Evolutionary conservation across 2,113 vertebrate species (phyloP).

Genomic region (Trogon melanurus): DNA sequence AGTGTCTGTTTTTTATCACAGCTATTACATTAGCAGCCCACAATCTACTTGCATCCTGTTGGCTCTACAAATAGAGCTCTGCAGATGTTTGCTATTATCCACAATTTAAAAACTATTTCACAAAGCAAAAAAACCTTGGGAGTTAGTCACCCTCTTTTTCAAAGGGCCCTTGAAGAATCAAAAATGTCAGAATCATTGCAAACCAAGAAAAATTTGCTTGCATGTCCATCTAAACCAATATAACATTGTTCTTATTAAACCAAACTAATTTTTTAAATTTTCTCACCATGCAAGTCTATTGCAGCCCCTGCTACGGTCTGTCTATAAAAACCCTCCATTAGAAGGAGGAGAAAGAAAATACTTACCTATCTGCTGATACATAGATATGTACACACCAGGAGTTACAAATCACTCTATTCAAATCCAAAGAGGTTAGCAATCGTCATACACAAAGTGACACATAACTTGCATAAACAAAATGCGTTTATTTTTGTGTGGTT

Average conservation of each 20-base stretch:
- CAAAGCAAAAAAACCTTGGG: neutral
- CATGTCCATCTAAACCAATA: neutral
- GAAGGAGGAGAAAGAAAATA: neutral
- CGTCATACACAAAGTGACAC: neutral
- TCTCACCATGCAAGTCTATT: neutral
- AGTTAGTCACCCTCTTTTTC: neutral
- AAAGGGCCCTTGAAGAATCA: neutral
- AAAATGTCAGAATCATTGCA: neutral
- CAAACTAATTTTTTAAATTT: neutral
- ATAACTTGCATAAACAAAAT: neutral
- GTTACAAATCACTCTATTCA: neutral
- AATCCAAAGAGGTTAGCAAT: neutral
- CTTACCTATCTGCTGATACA: neutral
- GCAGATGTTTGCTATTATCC: constrained; percentile 57
- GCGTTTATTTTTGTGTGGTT: neutral
- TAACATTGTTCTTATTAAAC: neutral
- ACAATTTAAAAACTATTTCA: constrained; percentile 51
- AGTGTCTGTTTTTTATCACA: constrained; percentile 26
- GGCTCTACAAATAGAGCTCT: constrained; percentile 35
- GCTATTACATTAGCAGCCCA: constrained; percentile 31
- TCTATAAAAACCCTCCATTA: neutral
- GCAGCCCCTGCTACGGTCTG: neutral
- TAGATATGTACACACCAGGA: neutral
- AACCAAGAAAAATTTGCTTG: constrained; percentile 3
- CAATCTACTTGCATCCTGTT: constrained; percentile 43